Conservation (phyloP, 1,140 invertebrate genomes). For the Bombus affinis region DNA sequence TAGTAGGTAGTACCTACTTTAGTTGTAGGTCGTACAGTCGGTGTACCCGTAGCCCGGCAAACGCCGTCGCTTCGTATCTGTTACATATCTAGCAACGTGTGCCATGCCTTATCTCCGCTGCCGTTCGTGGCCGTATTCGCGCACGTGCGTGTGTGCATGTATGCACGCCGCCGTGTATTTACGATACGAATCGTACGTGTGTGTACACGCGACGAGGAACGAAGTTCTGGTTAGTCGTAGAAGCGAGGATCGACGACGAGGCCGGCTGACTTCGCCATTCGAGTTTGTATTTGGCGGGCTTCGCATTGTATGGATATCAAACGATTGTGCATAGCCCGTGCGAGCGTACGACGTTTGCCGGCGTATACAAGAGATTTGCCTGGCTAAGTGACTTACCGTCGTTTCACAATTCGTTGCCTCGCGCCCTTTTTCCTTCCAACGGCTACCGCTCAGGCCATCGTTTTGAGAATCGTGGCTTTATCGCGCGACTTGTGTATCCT, state of each 20-base stretch:
- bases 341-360: slow-evolving; percentile 25
- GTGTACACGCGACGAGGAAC: not conserved
- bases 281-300: slow-evolving; percentile 60
- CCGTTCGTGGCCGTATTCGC: slow-evolving; percentile 61
- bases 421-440: not conserved
- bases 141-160: not conserved
- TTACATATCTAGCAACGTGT: slow-evolving; percentile 76
- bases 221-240: not conserved
- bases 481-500: no score
- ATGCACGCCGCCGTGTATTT: not conserved
- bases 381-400: slow-evolving; percentile 32
- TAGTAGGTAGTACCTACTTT: slow-evolving; percentile 67
- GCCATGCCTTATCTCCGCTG: slow-evolving; percentile 75
- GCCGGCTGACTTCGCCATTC: not conserved
- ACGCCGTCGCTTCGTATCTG: slow-evolving; percentile 70
- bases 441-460: not conserved
- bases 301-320: slow-evolving; percentile 73
- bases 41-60: slow-evolving; percentile 58
- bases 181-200: not conserved
- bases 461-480: not conserved
- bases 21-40: slow-evolving; percentile 65
- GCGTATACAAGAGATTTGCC: slow-evolving; percentile 19
- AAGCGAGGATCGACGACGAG: not conserved
- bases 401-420: slow-evolving; percentile 10
- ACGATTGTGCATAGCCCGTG: slow-evolving; percentile 59